Evolutionary conservation across 1,140 invertebrate species (phyloP).

Genomic region (Littorina saxatilis): DNA sequence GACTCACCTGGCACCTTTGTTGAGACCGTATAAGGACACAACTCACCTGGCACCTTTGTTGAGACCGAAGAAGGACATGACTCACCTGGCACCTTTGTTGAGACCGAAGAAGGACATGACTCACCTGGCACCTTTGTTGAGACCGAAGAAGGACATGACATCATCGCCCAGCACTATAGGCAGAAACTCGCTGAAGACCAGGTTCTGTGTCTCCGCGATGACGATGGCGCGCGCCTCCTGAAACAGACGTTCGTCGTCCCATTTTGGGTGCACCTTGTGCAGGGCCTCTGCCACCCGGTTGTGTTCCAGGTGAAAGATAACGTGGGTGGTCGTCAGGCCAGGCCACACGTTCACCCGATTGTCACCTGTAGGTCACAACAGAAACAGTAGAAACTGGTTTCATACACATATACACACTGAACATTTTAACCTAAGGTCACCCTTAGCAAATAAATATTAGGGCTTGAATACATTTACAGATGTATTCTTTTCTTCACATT

Average conservation of each 20-base stretch:
- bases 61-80: too few species aligned
- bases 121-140: conserved; percentile 28
- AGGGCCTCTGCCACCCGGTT: conserved; percentile 86
- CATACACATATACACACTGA: too few species aligned
- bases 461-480: too few species aligned
- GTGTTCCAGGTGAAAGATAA: conserved; percentile 94
- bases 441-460: too few species aligned
- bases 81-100: conserved; percentile 20
- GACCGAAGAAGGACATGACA: background rate
- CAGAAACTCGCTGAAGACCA: conserved; percentile 94
- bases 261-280: conserved; percentile 87
- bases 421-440: too few species aligned
- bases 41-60: too few species aligned
- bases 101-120: conserved; percentile 18
- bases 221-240: conserved; percentile 91
- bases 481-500: too few species aligned
- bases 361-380: conserved; percentile 86
- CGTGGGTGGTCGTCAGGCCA: conserved; percentile 87
- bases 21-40: too few species aligned
- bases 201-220: conserved; percentile 95
- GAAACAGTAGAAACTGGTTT: too few species aligned
- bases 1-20: too few species aligned
- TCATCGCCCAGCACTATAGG: conserved; percentile 85
- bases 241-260: conserved; percentile 94
- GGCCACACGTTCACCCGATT: conserved; percentile 89